phyloP scores from a whole-genome alignment of 2,113 vertebrate genomes.

The Dasypus novemcinctus region DNA sequence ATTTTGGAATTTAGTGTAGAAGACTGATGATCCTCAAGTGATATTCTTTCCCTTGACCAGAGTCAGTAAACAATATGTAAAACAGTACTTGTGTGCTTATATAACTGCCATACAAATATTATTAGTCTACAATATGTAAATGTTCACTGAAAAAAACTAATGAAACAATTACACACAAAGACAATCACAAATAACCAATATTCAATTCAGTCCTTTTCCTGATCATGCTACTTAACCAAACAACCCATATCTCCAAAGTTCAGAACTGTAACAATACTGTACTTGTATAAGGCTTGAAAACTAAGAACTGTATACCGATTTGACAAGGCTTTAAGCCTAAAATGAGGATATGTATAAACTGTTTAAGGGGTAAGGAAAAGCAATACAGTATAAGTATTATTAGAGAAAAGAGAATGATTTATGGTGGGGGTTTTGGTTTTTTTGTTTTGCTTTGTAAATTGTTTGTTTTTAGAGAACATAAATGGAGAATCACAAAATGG shows the following conservation, averaged over 20 bases:
- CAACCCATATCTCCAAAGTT: constrained; percentile 2
- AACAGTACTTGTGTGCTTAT: neutral
- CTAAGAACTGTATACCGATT: neutral
- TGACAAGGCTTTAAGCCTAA: neutral
- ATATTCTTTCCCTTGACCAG: constrained; percentile 28
- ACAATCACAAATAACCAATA: constrained; percentile 37
- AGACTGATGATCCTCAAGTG: constrained; percentile 3
- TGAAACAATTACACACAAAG: neutral
- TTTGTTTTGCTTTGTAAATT: constrained; percentile 38
- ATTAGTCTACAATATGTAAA: neutral
- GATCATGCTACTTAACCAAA: neutral
- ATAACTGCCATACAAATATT: neutral
- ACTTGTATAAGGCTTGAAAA: neutral
- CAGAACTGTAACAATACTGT: neutral
- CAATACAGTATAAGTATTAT: neutral
- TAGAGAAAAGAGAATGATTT: neutral
- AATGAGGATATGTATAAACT: neutral
- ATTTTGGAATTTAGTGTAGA: constrained; percentile 21
- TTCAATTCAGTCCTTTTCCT: neutral
- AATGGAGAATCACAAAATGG: constrained; percentile 31
- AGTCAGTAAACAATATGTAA: neutral
- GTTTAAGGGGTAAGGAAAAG: neutral
- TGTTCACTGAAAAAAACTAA: neutral
- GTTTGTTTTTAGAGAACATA: neutral
- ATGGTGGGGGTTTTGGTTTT: neutral